Percentiles rank a stretch among this genome's conserved stretches.
phyloP scores from a whole-genome alignment of 1,140 invertebrate species.

The Chrysoperla carnea region DNA sequence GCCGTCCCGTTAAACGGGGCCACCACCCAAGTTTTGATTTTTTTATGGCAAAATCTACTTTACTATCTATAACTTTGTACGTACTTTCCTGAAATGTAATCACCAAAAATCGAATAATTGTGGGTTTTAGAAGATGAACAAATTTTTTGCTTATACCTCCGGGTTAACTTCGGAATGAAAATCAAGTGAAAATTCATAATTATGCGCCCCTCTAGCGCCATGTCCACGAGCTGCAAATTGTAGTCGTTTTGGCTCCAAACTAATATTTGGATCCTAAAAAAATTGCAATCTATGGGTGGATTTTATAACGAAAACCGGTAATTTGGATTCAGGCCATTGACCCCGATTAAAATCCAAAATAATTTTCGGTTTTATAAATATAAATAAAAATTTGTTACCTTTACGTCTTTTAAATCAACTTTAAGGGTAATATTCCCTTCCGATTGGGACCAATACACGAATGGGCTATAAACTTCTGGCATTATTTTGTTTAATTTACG shows the following conservation, averaged over 20 bases:
- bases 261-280: slow-evolving; percentile 31
- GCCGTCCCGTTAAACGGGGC: slow-evolving; percentile 59
- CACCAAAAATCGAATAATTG: background rate
- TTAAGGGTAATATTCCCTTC: slow-evolving; percentile 53
- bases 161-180: slow-evolving; percentile 49
- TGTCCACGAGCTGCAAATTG: slow-evolving; percentile 43
- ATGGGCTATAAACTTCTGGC: slow-evolving; percentile 42
- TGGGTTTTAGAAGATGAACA: background rate
- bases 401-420: slow-evolving; percentile 68
- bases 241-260: slow-evolving; percentile 36
- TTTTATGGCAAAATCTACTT: slow-evolving; percentile 56
- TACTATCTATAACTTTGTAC: slow-evolving; percentile 48
- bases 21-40: slow-evolving; percentile 59
- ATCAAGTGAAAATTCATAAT: slow-evolving; percentile 54
- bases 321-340: too few relatives aligned
- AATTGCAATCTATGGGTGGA: too few relatives aligned
- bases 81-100: slow-evolving; percentile 25
- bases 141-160: slow-evolving; percentile 30
- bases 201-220: slow-evolving; percentile 45
- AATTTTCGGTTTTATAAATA: too few relatives aligned
- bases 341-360: too few relatives aligned
- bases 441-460: slow-evolving; percentile 88
- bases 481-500: slow-evolving; percentile 9
- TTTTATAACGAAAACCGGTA: too few relatives aligned
- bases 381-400: slow-evolving; percentile 32